Base-by-base conservation (phyloP, 2,113 vertebrate genomes). In the Psilopsiagon aymara region DNA sequence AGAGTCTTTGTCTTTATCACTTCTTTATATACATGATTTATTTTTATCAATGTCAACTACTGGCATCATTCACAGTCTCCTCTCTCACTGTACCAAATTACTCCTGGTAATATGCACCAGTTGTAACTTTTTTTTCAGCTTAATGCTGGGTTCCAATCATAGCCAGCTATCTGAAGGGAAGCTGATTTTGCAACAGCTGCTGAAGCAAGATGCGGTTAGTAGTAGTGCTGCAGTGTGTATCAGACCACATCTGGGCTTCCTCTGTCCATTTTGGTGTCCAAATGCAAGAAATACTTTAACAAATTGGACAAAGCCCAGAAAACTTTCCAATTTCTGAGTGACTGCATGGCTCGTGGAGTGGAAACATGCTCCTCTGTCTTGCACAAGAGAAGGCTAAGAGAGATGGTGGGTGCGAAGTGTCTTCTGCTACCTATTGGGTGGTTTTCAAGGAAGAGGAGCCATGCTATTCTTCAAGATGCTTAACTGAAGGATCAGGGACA, bases 11-110 rank as follows among this genome's bases (percentile, higher is more conserved):
- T 94, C 67, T 94, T 95, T 94, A 76, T 68, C 49, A 18, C 9
- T 90, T n/a, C 14, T 84, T 87, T 91, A 59, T 91, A 63, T 60
- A 88, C 28, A 33, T 75, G 28, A 91, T 90, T 73, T 92, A 62
- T 76, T 96, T 95, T 89, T 82, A 24, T 81, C 41, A 29, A 60
- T 82, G 69, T 87, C 62, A 92, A 33, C 37, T 1, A 1, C 21
- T 88, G 84, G 49, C 7, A 0, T 82, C 16, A 59, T 91, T 93
- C 84, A 82, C 44, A 53, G 44, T 66, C 14, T 64, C 14, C 28
- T 75, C 20, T 85, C 35, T 85, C 47, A n/a, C 21, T 73, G 47
- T 43, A 3, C 66, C 44, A 62, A 70, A 86, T 92, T 93, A 62
- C 6, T 85, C 3, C 7, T 80, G 31, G 15, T 69, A 74, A 44